Evolutionary conservation across 2,888 invertebrate species (phyloP), one percentile per base, ranked within the genome.

Genomic region (Limnephilus marmoratus): DNA sequence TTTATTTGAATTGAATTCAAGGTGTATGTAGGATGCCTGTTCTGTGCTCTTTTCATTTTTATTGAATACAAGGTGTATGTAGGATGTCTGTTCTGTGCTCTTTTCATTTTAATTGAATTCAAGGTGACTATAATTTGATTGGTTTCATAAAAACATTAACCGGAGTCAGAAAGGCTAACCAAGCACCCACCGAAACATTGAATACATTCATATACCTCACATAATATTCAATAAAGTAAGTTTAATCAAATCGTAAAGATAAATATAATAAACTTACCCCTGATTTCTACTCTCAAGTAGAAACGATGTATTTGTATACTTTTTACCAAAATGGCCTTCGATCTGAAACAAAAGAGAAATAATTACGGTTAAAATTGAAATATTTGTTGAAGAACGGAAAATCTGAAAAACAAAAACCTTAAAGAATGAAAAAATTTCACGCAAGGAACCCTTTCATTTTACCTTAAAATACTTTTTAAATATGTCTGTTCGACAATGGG

Each of bases 291-390:
- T 90, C 81, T 93, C 90, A 37, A 93, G 83, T 41, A 93, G 34
- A 53, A 96, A 95, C 2, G 96, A 96, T 2, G 96, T 96, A 49
- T 96, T 95, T 94, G 96, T 96, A 37, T 96, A 94, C 94, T 96
- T 96, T 94, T 96, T 96, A 92, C 95, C 96, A 94, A 96, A 95
- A 94, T 95, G 95, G 87, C 94, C 94, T 86, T 95, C 95, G 90
- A 94, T 94, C 96, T 96, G 96, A 81, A 96, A 96, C 95, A 95
- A 96, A 93, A 93, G 94, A 94, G 87, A 81, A n/a, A 83, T 93
- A n/a, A 81, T 93, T 93, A 94, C 93, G 92, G 93, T 37, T 88
- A 37, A 81, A 49, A 68, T 2, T 68, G 68, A 53, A 83, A 53
- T 81, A 31, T 93, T 93, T 92, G 93, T 93, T 29, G n/a, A 13